Percentiles rank a stretch among this genome's conserved stretches.
Conservation (phyloP, 2,797 vertebrate species). For the Poecile montanus region DNA sequence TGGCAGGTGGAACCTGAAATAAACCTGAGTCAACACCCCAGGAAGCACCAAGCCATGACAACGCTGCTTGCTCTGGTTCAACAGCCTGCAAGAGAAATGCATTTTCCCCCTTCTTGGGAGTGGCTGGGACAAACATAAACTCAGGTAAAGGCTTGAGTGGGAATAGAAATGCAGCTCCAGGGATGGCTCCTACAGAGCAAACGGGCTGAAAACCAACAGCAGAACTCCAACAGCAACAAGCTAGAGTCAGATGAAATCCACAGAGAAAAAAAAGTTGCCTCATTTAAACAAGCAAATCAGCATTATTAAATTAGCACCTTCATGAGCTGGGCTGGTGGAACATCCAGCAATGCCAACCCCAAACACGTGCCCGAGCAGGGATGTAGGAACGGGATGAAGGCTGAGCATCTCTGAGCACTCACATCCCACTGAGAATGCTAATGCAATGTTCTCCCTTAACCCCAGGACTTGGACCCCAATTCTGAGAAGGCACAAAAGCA, state of each 20-base stretch:
- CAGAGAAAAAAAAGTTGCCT: not conserved
- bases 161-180: not conserved
- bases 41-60: not conserved
- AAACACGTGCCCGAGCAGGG: fast-evolving
- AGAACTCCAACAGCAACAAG: not conserved
- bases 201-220: not conserved
- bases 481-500: not conserved
- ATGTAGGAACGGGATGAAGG: fast-evolving
- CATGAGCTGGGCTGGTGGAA: not conserved
- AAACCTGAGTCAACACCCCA: not conserved
- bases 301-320: not conserved
- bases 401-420: not conserved
- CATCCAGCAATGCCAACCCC: not conserved
- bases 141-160: not conserved
- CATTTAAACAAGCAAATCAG: not conserved
- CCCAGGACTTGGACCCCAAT: not conserved
- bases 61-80: not conserved
- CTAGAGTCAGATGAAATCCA: not conserved
- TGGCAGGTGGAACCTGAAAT: not conserved
- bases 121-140: not conserved
- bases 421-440: not conserved
- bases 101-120: not conserved
- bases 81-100: not conserved
- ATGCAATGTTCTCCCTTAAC: not conserved
- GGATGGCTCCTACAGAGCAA: not conserved